phyloP scores from a whole-genome alignment of 2,113 vertebrate genomes.

The Psittacus erithacus region DNA sequence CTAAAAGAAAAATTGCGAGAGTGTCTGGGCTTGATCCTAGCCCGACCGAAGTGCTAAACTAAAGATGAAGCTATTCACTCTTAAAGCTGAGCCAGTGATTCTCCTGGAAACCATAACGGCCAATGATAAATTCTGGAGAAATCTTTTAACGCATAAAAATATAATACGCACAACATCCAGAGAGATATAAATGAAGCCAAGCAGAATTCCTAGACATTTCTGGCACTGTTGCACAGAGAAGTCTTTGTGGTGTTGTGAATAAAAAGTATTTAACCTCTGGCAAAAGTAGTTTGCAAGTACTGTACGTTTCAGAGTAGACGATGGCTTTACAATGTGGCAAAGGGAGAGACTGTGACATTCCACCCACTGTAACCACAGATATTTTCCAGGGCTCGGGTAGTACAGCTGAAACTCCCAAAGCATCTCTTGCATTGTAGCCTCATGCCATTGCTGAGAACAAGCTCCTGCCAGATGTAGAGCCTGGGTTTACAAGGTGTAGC shows the following conservation, averaged over 20 bases:
- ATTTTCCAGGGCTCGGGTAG: background rate
- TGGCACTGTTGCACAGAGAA: background rate
- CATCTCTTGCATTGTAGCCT: background rate
- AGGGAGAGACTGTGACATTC: background rate
- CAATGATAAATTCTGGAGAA: conserved; percentile 29
- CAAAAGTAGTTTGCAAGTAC: background rate
- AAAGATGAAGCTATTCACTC: background rate
- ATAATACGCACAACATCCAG: background rate
- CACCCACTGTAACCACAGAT: background rate
- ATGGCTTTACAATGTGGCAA: background rate
- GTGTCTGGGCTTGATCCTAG: conserved; percentile 33
- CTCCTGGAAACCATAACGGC: conserved; percentile 61
- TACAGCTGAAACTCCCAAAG: background rate
- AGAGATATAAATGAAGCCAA: conserved; percentile 19
- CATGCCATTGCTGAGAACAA: background rate
- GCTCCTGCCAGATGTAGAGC: background rate
- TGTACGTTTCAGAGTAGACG: background rate
- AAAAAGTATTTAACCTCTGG: conserved; percentile 1
- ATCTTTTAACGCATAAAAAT: conserved; percentile 16
- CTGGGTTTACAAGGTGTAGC: background rate
- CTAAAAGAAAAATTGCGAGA: background rate
- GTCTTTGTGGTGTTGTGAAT: background rate
- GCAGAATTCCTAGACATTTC: background rate
- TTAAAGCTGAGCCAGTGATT: conserved; percentile 39
- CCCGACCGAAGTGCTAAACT: conserved; percentile 42